Evolutionary conservation across 1,140 invertebrate genomes (phyloP).

Genomic region (Agrypnia vestita): DNA sequence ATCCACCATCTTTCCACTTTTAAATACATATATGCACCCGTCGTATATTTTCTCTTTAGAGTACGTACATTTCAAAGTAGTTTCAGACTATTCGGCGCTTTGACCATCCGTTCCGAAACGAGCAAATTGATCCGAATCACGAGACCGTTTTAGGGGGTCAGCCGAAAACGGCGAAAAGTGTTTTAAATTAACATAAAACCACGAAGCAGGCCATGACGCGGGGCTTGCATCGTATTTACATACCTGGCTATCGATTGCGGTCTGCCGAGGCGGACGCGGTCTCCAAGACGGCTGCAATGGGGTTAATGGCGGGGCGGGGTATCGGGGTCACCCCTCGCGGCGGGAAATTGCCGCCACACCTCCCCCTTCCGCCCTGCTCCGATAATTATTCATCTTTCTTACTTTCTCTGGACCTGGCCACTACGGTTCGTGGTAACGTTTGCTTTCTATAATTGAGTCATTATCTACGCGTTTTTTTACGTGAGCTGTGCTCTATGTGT

Average conservation of each 20-base stretch:
- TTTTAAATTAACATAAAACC: conserved; percentile 19
- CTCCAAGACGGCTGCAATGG: conserved; percentile 35
- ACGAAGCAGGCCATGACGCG: conserved; percentile 1
- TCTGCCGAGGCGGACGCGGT: not conserved
- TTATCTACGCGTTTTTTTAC: no score
- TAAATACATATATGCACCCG: no score
- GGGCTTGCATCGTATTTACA: conserved; percentile 26
- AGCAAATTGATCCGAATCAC: conserved; percentile 20
- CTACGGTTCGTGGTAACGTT: no score
- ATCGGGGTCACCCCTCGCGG: conserved; percentile 29
- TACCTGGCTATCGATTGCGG: conserved; percentile 5
- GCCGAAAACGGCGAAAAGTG: conserved; percentile 10
- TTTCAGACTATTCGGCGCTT: not conserved
- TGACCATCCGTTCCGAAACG: no score
- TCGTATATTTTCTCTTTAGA: no score
- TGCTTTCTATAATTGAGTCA: no score
- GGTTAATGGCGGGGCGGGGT: conserved; percentile 24
- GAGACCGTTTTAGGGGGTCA: conserved; percentile 19
- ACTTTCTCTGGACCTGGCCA: no score
- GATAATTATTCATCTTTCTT: not conserved
- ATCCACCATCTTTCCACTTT: no score
- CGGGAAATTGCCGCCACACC: conserved; percentile 18
- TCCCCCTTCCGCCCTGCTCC: conserved; percentile 8
- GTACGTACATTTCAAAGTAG: not conserved
- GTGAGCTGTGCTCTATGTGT: no score